Evolutionary conservation across 2,888 invertebrate genomes (phyloP), one percentile per base, ranked within the genome.

Genomic region (Drosophila ezoana): DNA sequence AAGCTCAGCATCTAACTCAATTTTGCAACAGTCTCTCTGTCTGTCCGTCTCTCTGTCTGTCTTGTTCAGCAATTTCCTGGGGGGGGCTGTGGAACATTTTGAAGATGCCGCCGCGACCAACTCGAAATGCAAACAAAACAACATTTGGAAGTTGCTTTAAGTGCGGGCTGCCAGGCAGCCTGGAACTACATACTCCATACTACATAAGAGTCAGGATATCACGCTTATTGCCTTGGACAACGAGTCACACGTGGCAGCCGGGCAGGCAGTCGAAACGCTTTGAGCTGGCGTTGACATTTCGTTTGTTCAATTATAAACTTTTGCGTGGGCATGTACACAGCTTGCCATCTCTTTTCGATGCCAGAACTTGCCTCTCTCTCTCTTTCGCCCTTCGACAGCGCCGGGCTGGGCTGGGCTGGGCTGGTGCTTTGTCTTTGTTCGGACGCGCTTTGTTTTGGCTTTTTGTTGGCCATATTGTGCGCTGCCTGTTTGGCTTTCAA

Each of bases 251-350:
- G 69, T 76, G 79, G 48, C 28, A 28, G 47, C 60, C 41, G 60
- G 47, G 57, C 54, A 61, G 41, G 13, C 44, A 47, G 13, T 41
- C 48, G 48, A 44, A 62, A 68, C 58, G 53, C 86, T 87, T 76
- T 82, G 68, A 79, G 69, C 88, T 88, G 88, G 52, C 87, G 83
- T 77, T 84, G 88, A 84, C 83, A 84, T 84, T 84, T 84, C 83
- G 87, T 88, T 84, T 88, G 87, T 84, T 84, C 83, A 84, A 84
- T 84, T 84, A 84, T 84, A 88, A 84, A 84, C 86, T 86, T 83
- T 79, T 68, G 69, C 72, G 74, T 85, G 83, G 80, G 66, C 70
- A 47, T 51, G 51, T 35, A 40, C 56, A 23, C 54, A 64, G 6
- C 44, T 10, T 20, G 1, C 38, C 23, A 41, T 18, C 20, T 40